Evolutionary conservation across 2,797 vertebrate genomes (phyloP).

Genomic region (Uromys caudimaculatus): DNA sequence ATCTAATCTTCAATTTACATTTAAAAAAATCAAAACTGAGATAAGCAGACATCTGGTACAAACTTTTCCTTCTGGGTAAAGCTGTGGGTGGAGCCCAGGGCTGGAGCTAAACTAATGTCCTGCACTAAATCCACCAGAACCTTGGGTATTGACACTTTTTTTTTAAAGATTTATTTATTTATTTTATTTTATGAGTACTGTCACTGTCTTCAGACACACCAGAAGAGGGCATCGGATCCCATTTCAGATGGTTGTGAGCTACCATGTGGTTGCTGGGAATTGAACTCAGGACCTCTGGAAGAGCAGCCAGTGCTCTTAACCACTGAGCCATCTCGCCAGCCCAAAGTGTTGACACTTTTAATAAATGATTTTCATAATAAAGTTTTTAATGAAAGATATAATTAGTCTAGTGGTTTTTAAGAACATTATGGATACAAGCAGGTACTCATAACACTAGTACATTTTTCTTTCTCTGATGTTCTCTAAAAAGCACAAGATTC

Average conservation of each 20-base stretch:
- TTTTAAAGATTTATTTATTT: too few species aligned
- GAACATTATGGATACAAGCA: background rate
- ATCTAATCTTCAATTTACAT: constrained; percentile 27
- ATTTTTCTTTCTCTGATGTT: constrained; percentile 14
- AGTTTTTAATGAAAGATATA: constrained; percentile 11
- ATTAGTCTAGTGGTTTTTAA: constrained; percentile 30
- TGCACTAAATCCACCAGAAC: background rate
- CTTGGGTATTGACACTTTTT: background rate
- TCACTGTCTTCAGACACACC: too few species aligned
- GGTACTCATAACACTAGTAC: background rate
- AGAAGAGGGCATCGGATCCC: too few species aligned
- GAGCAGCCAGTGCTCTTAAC: too few species aligned
- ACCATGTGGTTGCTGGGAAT: too few species aligned
- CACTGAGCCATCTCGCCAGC: too few species aligned
- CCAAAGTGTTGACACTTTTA: background rate
- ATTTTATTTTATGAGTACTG: too few species aligned
- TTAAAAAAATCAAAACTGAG: constrained; percentile 16
- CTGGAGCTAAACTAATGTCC: background rate
- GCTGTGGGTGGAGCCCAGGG: background rate
- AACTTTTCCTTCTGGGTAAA: background rate
- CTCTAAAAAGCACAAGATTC: constrained; percentile 32
- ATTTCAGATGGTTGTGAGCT: too few species aligned
- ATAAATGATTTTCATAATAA: constrained; percentile 29
- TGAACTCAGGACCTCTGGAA: too few species aligned
- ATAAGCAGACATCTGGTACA: background rate